Percentiles rank a stretch among this genome's conserved stretches.
phyloP scores from a whole-genome alignment of 2,888 invertebrate species.

The Anodontia alba region DNA sequence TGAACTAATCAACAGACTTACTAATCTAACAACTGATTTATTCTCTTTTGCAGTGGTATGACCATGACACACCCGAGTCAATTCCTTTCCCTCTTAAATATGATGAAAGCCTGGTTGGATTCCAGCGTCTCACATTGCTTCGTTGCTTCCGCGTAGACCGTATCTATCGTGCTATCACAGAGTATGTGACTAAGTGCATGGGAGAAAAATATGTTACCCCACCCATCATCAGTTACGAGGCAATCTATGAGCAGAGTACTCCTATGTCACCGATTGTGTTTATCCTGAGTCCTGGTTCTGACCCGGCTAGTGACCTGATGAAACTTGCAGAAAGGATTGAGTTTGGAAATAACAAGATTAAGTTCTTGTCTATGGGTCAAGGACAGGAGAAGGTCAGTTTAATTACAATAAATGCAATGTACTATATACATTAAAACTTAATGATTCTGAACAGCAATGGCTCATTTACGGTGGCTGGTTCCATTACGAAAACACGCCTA shows the following conservation, averaged over 20 bases:
- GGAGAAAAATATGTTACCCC: conserved; percentile 95
- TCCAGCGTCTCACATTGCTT: conserved; percentile 92
- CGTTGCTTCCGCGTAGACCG: conserved; percentile 96
- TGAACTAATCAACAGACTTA: no score
- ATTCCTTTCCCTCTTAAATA: conserved; percentile 90
- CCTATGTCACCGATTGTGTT: conserved; percentile 87
- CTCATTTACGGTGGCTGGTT: no score
- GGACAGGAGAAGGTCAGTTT: conserved; percentile 84
- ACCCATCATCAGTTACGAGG: conserved; percentile 93
- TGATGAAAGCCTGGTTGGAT: conserved; percentile 87
- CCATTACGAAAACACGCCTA: no score
- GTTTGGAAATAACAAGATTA: conserved; percentile 84
- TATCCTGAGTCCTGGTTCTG: conserved; percentile 85
- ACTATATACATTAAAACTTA: no score
- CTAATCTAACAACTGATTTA: no score
- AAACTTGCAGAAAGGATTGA: conserved; percentile 85
- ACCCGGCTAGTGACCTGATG: conserved; percentile 85
- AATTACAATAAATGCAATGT: background rate
- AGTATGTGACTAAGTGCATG: conserved; percentile 93
- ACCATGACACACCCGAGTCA: conserved; percentile 93
- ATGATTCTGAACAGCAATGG: no score
- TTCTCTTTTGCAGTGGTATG: conserved; percentile 89
- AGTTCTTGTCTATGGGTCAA: conserved; percentile 85
- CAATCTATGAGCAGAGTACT: conserved; percentile 93
- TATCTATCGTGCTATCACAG: conserved; percentile 93